These are phyloP conservation scores for Ridgeia piscesae DNA, from an alignment of 1,140 invertebrate genomes.

Conservation along the genomic window DNA sequence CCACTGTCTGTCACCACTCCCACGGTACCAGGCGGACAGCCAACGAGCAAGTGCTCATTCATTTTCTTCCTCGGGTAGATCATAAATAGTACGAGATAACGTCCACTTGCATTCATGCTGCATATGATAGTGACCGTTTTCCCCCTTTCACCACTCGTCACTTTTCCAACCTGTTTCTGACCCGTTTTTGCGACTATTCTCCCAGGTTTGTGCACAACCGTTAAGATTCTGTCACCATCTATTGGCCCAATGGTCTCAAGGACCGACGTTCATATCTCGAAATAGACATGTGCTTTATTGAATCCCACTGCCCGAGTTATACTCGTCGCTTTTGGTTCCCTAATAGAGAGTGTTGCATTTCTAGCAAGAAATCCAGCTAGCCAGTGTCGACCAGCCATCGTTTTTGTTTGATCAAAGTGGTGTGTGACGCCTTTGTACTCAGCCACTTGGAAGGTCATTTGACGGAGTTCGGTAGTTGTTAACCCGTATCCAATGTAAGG, in stretches of 20 bases:
- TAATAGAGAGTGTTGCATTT: conserved; percentile 32
- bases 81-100: conserved; percentile 40
- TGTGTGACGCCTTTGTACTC: background rate
- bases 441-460: background rate
- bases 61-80: conserved; percentile 45
- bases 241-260: conserved; percentile 7
- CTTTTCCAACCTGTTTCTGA: conserved; percentile 51
- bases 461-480: background rate
- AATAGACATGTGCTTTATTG: conserved; percentile 52
- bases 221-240: conserved; percentile 61
- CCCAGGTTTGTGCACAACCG: conserved; percentile 54
- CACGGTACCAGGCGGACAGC: conserved; percentile 30
- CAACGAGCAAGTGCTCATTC: conserved; percentile 52
- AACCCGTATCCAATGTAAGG: background rate
- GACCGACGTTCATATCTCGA: conserved; percentile 43
- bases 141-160: conserved; percentile 53
- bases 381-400: conserved; percentile 10
- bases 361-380: conserved; percentile 7
- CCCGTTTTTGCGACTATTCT: conserved; percentile 57
- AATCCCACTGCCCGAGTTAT: conserved; percentile 57
- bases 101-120: conserved; percentile 38
- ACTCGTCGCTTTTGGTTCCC: conserved; percentile 53
- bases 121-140: conserved; percentile 37
- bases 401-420: conserved; percentile 12
- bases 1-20: conserved; percentile 33